phyloP scores from a whole-genome alignment of 1,140 invertebrate species.

The Eriocheir sinensis region DNA sequence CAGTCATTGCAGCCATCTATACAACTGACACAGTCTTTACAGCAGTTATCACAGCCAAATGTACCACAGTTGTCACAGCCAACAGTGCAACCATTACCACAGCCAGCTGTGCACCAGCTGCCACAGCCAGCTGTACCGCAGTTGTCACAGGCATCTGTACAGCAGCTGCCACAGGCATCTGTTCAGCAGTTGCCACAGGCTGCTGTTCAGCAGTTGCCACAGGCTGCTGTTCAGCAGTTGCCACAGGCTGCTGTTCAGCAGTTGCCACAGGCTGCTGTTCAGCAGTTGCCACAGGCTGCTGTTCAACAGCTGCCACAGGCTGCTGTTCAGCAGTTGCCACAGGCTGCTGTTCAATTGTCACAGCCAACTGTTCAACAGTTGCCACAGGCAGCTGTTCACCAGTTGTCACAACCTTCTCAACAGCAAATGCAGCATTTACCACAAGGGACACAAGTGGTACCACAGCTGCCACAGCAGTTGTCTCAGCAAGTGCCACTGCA shows the following conservation, averaged over 20 bases:
- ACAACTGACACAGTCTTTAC: conserved; percentile 42
- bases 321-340: neutral
- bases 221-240: conserved; percentile 11
- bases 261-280: neutral
- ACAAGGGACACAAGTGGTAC: neutral
- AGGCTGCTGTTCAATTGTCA: neutral
- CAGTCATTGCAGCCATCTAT: conserved; percentile 53
- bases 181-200: conserved; percentile 36
- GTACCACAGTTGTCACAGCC: conserved; percentile 37
- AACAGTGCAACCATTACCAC: neutral
- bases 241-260: conserved; percentile 29
- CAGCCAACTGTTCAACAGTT: conserved; percentile 15
- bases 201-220: conserved; percentile 11
- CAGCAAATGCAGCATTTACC: conserved; percentile 37
- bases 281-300: neutral
- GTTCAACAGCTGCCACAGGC: conserved; percentile 40
- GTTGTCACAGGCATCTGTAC: neutral
- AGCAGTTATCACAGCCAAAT: conserved; percentile 18
- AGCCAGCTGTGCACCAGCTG: conserved; percentile 27
- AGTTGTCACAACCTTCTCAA: neutral
- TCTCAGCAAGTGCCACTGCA: conserved; percentile 48
- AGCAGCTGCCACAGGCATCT: conserved; percentile 41
- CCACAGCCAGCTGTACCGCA: conserved; percentile 49
- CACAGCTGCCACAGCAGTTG: conserved; percentile 1
- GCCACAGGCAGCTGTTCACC: conserved; percentile 41